These are phyloP conservation scores for Acanthurus lineatus DNA, from an alignment of 2,797 vertebrate genomes.

Conservation along the genomic window DNA sequence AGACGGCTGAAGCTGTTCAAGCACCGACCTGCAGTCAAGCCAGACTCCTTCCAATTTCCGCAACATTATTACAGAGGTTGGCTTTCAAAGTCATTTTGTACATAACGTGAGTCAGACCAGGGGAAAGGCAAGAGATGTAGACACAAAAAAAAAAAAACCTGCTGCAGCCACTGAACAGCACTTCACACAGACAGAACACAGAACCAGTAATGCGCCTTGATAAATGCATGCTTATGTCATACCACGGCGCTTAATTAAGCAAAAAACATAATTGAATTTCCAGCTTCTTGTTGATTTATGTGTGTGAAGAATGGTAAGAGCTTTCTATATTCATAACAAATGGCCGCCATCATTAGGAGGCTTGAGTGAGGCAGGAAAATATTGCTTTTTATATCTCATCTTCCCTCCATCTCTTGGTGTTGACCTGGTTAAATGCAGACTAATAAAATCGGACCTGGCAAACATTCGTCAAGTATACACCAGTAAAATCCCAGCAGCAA, in stretches of 20 bases:
- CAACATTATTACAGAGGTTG: conserved; percentile 62
- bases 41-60: conserved; percentile 41
- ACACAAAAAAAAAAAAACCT: conserved; percentile 59
- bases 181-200: conserved; percentile 14
- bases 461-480: conserved; percentile 70
- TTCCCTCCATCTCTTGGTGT: conserved; percentile 28
- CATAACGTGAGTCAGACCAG: conserved; percentile 19
- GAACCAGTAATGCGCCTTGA: conserved; percentile 9
- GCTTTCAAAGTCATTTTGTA: conserved; percentile 53
- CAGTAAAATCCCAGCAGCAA: conserved; percentile 61
- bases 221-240: conserved; percentile 9
- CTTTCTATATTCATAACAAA: conserved; percentile 56
- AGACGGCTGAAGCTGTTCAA: conserved; percentile 57
- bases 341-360: conserved; percentile 45
- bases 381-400: conserved; percentile 38
- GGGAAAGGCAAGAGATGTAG: conserved; percentile 28
- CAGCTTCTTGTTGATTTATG: conserved; percentile 60
- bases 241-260: conserved; percentile 49
- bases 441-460: conserved; percentile 68
- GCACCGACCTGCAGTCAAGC: conserved; percentile 32
- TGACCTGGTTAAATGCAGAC: conserved; percentile 62
- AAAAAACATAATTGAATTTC: conserved; percentile 39
- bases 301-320: conserved; percentile 24
- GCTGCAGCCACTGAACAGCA: conserved; percentile 53
- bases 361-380: conserved; percentile 38